These are phyloP conservation scores for Miniopterus natalensis DNA, from an alignment of 2,113 vertebrate species.

Conservation along the genomic window DNA sequence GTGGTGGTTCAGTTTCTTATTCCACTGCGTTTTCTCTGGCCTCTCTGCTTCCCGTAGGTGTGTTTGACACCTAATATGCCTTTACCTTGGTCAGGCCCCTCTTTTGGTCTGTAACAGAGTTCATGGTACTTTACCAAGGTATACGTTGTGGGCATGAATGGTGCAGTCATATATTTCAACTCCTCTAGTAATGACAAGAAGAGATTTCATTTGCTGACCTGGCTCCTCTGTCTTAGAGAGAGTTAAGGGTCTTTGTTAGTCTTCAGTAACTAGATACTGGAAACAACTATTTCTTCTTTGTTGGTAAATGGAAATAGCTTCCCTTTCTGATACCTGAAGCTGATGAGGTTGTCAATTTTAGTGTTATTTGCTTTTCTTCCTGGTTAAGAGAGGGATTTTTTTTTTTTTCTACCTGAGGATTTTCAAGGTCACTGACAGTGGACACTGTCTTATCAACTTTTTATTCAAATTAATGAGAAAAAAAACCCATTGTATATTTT, in stretches of 20 bases:
- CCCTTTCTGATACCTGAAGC: not conserved
- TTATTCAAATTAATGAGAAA: slow-evolving; percentile 52
- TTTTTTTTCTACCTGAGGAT: slow-evolving; percentile 40
- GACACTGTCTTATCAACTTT: not conserved
- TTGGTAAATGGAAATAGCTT: slow-evolving; percentile 1
- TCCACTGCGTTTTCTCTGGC: not conserved
- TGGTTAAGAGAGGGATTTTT: not conserved
- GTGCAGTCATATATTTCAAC: not conserved
- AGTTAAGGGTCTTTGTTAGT: slow-evolving; percentile 18
- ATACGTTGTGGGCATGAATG: not conserved
- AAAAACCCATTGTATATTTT: not conserved
- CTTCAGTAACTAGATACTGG: not conserved
- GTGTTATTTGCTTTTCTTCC: slow-evolving; percentile 33
- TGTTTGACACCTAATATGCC: slow-evolving; percentile 14
- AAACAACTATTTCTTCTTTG: not conserved
- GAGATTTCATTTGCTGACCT: slow-evolving; percentile 54
- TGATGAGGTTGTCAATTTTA: not conserved
- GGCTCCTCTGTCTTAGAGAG: not conserved
- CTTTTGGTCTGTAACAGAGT: slow-evolving; percentile 27
- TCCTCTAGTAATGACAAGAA: not conserved
- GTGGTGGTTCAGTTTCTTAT: not conserved
- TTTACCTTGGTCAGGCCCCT: slow-evolving; percentile 46
- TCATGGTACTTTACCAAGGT: slow-evolving; percentile 1
- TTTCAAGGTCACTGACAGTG: slow-evolving; percentile 44
- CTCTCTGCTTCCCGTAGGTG: not conserved